A percentile compares a stretch with the other conserved stretches of the same genome.
These are phyloP conservation scores for Trialeurodes vaporariorum DNA, from an alignment of 1,140 invertebrate species.

Conservation along the genomic window DNA sequence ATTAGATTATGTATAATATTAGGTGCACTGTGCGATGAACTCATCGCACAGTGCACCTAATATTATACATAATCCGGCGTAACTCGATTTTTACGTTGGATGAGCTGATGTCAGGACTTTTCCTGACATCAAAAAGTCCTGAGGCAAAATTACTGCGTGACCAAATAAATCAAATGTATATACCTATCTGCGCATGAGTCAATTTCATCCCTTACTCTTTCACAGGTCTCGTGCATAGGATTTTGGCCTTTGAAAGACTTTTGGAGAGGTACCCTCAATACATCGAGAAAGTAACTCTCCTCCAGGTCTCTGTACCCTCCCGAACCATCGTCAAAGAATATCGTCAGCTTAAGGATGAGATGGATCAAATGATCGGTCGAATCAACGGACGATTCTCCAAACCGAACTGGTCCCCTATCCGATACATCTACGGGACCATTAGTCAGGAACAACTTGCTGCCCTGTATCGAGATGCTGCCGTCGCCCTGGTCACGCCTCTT, in stretches of 20 bases:
- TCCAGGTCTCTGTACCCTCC: conserved; percentile 81
- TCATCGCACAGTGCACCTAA: no score
- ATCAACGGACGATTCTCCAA: conserved; percentile 80
- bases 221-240: conserved; percentile 54
- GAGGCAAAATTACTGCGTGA: no score
- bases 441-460: conserved; percentile 73
- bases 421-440: conserved; percentile 81
- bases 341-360: conserved; percentile 79
- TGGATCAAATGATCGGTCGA: conserved; percentile 75
- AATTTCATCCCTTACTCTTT: no score
- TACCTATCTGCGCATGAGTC: no score
- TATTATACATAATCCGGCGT: no score
- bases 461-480: conserved; percentile 71
- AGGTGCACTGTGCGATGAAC: no score
- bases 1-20: no score
- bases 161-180: no score
- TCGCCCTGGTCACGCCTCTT: conserved; percentile 73
- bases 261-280: conserved; percentile 77
- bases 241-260: conserved; percentile 72
- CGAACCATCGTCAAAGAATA: conserved; percentile 83
- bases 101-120: no score
- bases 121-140: no score
- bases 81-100: no score
- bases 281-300: conserved; percentile 59
- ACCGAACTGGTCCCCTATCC: conserved; percentile 81